Percentiles rank a stretch among this genome's conserved stretches.
These are phyloP conservation scores for Pseudonaja textilis DNA, from an alignment of 2,113 vertebrate species.

Conservation along the genomic window DNA sequence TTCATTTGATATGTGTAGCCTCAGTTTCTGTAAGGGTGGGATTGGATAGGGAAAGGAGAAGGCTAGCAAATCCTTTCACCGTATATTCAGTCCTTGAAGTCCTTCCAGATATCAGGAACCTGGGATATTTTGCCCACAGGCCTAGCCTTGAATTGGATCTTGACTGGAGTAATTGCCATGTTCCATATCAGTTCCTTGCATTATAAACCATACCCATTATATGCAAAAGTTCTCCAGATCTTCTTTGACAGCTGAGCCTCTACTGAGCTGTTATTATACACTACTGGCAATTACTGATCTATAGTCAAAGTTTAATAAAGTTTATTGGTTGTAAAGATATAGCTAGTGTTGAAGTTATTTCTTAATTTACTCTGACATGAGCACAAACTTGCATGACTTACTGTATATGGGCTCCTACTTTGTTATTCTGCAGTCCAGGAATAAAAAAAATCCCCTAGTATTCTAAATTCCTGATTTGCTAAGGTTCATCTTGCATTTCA, in stretches of 20 bases:
- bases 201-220: not conserved
- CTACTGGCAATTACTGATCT: not conserved
- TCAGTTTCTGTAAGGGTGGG: not conserved
- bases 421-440: not conserved
- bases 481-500: not conserved
- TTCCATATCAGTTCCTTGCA: too few relatives aligned
- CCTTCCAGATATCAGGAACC: not conserved
- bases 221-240: not conserved
- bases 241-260: not conserved
- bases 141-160: not conserved
- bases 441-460: not conserved
- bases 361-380: not conserved
- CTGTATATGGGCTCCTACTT: not conserved
- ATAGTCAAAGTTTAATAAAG: not conserved
- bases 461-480: not conserved
- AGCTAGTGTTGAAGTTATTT: not conserved
- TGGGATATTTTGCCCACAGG: not conserved
- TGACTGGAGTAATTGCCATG: not conserved
- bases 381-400: not conserved
- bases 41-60: not conserved
- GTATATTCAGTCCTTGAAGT: not conserved
- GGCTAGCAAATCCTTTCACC: not conserved
- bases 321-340: not conserved
- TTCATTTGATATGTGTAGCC: not conserved
- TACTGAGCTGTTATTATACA: not conserved